Evolutionary conservation across 2,797 vertebrate species (phyloP), one percentile per base, ranked within the genome.

Genomic region (Helostoma temminkii): DNA sequence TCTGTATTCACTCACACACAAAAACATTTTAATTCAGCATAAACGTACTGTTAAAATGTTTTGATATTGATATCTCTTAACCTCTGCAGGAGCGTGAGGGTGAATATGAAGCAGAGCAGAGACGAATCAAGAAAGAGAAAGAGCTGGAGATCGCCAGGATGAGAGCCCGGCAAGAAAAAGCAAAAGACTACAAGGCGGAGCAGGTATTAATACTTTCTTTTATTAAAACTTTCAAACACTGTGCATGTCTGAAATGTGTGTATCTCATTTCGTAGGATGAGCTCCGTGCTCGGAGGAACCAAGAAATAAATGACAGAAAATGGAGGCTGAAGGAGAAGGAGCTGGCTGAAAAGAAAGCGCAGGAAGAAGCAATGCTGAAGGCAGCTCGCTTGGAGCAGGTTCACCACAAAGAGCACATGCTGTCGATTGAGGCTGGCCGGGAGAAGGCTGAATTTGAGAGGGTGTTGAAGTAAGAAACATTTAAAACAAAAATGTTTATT

Each of bases 251-350:
- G 63, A 4, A 19, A 18, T 6, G 21, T 54, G 16, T 45, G 21
- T 49, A 2, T 55, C 2, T 62, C 12, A 14, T 65, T 53, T 66
- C 22, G 24, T 56, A 98, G 97, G 95, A 98, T n/a, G 95, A 93
- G 8, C 87, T 96, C 66, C 88, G 95, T 12, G 96, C 96, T 56
- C 94, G 93, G 46, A 94, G 96, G 78, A 96, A 94, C 90, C 96
- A 96, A 42, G 96, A 97, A 39, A 91, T 82, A 0, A 69, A 90
- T 0, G 95, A 96, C 75, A 89, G 96, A 19, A 92, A 96, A 19
- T 98, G 97, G 97, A 94, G 97, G 47, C 90, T 54, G 18, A 96
- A 94, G 58, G 95, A 97, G 69, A 93, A 85, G 57, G 95, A 95
- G 61, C 60, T 79, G 0, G 88, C 77, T 0, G 73, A 9, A 52